phyloP scores from a whole-genome alignment of 2,797 vertebrate species.

The Manis crassicaudata region DNA sequence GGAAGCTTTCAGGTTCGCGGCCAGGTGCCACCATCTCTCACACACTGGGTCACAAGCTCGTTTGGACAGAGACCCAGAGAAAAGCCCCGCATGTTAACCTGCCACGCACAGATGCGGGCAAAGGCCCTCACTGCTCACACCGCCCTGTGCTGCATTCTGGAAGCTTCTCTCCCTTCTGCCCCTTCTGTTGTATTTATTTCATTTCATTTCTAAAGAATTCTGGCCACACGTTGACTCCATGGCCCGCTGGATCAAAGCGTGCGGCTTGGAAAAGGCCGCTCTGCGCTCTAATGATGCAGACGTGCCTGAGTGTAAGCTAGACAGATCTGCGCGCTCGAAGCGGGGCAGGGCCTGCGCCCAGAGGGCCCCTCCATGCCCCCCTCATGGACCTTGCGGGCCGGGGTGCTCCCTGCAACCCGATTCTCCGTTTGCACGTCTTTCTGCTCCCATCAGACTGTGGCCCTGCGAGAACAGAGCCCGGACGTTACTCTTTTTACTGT shows the following conservation, averaged over 20 bases:
- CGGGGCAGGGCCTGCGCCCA: too few species aligned
- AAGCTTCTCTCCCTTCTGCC: background rate
- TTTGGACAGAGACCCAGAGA: background rate
- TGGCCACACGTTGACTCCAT: background rate
- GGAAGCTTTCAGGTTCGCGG: background rate
- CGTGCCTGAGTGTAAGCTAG: background rate
- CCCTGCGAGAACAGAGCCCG: background rate
- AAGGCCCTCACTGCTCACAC: rapidly evolving
- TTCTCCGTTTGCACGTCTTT: rapidly evolving
- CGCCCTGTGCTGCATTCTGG: rapidly evolving
- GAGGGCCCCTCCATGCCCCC: too few species aligned
- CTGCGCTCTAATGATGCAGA: background rate
- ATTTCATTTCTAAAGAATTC: background rate
- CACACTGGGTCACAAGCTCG: background rate
- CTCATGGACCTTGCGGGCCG: too few species aligned
- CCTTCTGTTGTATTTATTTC: background rate
- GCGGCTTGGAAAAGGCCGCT: background rate
- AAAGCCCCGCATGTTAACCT: too few species aligned
- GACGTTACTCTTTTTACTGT: background rate
- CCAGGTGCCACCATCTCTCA: background rate
- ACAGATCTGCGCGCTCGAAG: too few species aligned
- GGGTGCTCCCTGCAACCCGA: rapidly evolving
- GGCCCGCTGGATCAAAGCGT: background rate
- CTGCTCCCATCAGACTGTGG: too few species aligned
- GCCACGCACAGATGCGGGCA: background rate